phyloP scores from a whole-genome alignment of 2,113 vertebrate genomes.

The Oceanites oceanicus region DNA sequence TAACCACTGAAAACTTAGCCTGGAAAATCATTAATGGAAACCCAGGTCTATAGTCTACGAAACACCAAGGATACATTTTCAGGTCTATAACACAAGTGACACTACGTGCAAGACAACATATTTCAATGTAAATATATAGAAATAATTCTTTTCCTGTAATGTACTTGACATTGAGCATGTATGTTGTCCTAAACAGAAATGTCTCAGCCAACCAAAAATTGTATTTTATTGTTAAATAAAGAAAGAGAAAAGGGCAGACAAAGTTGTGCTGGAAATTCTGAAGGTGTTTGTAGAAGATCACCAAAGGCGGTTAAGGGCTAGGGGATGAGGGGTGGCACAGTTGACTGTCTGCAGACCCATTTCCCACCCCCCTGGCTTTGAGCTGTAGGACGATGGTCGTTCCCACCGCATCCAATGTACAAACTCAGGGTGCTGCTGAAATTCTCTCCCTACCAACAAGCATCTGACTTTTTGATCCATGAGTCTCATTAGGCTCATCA shows the following conservation, averaged over 20 bases:
- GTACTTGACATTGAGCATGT: background rate
- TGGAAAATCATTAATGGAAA: background rate
- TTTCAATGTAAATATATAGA: background rate
- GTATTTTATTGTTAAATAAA: background rate
- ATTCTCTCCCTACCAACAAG: background rate
- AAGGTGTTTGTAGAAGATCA: background rate
- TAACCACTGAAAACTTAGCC: background rate
- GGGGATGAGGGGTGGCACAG: background rate
- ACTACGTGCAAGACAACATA: background rate
- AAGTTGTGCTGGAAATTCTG: background rate
- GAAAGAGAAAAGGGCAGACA: background rate
- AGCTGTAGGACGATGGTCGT: background rate
- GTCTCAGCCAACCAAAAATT: background rate
- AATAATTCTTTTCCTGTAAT: background rate
- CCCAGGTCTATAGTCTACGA: background rate
- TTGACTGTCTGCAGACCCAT: background rate
- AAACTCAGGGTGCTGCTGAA: background rate
- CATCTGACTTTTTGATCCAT: background rate
- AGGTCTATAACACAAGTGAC: background rate
- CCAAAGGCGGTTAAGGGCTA: background rate
- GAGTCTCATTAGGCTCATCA: background rate
- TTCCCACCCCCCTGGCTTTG: background rate
- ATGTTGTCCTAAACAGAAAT: background rate
- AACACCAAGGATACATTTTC: background rate
- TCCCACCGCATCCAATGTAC: background rate